Percentiles rank a stretch among this genome's conserved stretches.
Conservation (phyloP, 2,888 invertebrate genomes). For the Patella depressa region DNA sequence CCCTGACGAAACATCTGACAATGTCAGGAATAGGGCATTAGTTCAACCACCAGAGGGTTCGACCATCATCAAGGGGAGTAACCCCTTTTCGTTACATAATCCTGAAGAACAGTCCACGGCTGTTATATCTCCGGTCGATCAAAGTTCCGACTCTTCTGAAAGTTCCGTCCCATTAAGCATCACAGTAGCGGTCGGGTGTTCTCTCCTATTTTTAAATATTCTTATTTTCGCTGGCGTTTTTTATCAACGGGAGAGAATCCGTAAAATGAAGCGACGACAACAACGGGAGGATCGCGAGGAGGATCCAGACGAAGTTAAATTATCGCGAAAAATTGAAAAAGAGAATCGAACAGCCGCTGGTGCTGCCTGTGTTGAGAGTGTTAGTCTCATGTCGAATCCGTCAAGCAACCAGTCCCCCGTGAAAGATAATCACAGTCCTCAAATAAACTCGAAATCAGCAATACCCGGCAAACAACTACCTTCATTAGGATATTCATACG, state of each 20-base stretch:
- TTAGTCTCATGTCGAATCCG: conserved; percentile 35
- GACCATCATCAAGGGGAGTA: conserved; percentile 12
- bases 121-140: not conserved
- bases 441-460: conserved; percentile 23
- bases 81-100: conserved; percentile 1
- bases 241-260: conserved; percentile 78
- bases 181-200: conserved; percentile 91
- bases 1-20: conserved; percentile 20
- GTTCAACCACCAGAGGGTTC: not conserved
- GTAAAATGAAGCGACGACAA: conserved; percentile 47
- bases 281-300: conserved; percentile 31
- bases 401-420: conserved; percentile 18
- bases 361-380: conserved; percentile 31
- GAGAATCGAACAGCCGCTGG: conserved; percentile 24
- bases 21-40: conserved; percentile 15
- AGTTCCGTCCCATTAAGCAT: conserved; percentile 64
- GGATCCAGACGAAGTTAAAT: conserved; percentile 37
- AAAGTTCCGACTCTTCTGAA: not conserved
- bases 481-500: conserved; percentile 52
- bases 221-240: conserved; percentile 95
- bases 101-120: not conserved
- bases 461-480: conserved; percentile 14
- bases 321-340: conserved; percentile 35
- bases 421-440: conserved; percentile 17
- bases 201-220: conserved; percentile 90